phyloP scores from a whole-genome alignment of 2,113 vertebrate genomes.

The Oceanites oceanicus region DNA sequence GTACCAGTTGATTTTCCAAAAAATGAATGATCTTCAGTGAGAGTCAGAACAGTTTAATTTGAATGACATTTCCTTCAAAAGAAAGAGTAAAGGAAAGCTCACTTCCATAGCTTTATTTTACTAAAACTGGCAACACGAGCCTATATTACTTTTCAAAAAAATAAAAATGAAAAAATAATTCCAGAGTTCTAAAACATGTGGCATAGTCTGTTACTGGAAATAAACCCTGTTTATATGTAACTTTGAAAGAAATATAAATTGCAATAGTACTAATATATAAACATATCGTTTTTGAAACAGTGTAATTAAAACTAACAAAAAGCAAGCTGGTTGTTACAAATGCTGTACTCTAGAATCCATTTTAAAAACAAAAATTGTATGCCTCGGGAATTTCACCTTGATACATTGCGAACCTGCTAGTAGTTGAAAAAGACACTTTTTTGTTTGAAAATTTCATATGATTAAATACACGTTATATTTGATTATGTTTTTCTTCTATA shows the following conservation, averaged over 20 bases:
- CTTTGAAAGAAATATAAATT: neutral
- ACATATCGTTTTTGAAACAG: neutral
- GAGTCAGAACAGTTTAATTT: neutral
- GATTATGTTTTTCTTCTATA: neutral
- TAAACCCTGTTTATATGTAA: neutral
- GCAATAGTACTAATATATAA: neutral
- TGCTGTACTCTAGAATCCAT: neutral
- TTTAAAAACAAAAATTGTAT: neutral
- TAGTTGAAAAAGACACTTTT: neutral
- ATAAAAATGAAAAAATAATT: neutral
- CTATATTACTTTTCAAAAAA: neutral
- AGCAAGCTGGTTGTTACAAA: neutral
- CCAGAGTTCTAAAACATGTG: neutral
- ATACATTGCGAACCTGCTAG: neutral
- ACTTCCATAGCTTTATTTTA: fast-evolving
- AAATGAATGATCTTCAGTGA: neutral
- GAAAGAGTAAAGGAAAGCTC: neutral
- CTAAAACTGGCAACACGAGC: neutral
- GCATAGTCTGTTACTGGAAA: neutral
- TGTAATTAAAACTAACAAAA: neutral
- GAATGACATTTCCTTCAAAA: neutral
- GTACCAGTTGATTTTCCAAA: neutral
- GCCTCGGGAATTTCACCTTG: neutral
- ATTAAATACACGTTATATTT: neutral
- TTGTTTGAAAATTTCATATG: neutral